Conservation (phyloP, 2,797 vertebrate genomes). For the Syndactyla subalaris region DNA sequence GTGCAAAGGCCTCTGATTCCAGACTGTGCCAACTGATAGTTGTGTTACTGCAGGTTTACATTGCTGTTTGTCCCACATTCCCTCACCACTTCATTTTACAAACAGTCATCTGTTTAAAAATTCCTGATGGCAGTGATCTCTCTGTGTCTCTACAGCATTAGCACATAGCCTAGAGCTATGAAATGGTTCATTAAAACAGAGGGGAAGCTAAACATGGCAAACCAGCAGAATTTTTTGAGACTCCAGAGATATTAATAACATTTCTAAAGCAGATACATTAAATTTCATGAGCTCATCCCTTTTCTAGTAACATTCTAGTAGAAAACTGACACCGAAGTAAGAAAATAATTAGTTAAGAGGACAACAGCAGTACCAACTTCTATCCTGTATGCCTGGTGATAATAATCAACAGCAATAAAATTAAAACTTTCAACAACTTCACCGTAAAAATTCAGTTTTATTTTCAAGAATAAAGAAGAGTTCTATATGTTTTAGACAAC, state of each 20-base stretch:
- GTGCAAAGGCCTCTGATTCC: neutral
- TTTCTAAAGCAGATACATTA: neutral
- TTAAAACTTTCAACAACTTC: neutral
- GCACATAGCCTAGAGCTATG: conserved; percentile 24
- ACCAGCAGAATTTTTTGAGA: neutral
- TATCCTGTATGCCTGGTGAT: neutral
- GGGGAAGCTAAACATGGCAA: neutral
- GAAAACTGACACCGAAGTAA: neutral
- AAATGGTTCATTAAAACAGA: neutral
- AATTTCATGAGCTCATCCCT: neutral
- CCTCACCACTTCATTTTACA: neutral
- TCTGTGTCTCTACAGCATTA: neutral
- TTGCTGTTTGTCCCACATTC: neutral
- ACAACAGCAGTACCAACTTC: neutral
- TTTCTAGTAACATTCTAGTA: neutral
- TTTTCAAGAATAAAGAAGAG: neutral
- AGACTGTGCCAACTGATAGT: neutral
- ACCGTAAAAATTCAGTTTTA: neutral
- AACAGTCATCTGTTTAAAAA: conserved; percentile 26
- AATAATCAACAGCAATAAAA: neutral
- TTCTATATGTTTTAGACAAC: neutral
- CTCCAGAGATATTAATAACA: neutral
- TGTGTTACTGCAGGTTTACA: neutral
- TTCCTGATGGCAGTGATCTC: conserved; percentile 7
- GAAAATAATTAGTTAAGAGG: neutral